phyloP scores from a whole-genome alignment of 2,888 invertebrate species.

The Eumerus sabulonum region DNA sequence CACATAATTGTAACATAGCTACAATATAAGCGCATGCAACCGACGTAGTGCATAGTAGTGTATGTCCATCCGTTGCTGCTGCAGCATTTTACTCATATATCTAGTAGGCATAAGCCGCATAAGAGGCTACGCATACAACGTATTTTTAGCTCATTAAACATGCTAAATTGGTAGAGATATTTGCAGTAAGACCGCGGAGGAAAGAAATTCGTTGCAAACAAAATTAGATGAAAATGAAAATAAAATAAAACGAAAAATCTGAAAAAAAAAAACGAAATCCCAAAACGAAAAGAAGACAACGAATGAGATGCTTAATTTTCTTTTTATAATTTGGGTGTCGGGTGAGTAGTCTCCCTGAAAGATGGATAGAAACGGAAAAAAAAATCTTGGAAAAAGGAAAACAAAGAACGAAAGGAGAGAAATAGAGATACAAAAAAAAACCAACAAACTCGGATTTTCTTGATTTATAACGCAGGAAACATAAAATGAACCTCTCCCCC shows the following conservation, averaged over 20 bases:
- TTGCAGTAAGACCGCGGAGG: conserved; percentile 27
- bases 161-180: conserved; percentile 62
- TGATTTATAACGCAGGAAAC: conserved; percentile 55
- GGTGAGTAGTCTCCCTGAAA: conserved; percentile 6
- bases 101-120: conserved; percentile 40
- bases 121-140: conserved; percentile 50
- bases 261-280: neutral
- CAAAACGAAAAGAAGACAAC: neutral
- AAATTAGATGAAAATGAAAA: conserved; percentile 5
- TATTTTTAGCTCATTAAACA: conserved; percentile 66
- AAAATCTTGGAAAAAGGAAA: conserved; percentile 3
- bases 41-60: neutral
- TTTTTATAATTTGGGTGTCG: neutral
- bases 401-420: too few relatives aligned
- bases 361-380: conserved; percentile 4
- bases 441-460: conserved; percentile 11
- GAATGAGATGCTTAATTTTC: conserved; percentile 1
- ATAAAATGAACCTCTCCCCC: conserved; percentile 37
- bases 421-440: neutral
- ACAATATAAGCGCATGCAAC: neutral
- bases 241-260: conserved; percentile 1
- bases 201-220: too few relatives aligned
- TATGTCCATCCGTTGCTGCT: neutral
- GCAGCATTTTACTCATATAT: conserved; percentile 46
- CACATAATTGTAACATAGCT: neutral